phyloP scores from a whole-genome alignment of 2,113 vertebrate genomes.

The Pogonocichla stellata region DNA sequence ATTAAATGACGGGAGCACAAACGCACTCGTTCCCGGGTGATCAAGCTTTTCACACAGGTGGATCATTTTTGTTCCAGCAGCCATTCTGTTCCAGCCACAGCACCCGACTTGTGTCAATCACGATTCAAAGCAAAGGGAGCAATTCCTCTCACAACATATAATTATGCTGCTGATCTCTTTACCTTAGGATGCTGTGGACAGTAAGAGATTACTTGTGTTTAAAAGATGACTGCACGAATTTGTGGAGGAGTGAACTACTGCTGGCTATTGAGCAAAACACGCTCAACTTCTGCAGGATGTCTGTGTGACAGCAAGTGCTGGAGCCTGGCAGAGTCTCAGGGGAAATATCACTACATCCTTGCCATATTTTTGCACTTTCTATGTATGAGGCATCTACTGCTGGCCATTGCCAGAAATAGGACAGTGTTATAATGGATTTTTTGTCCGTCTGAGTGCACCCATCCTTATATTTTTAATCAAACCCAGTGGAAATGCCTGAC shows the following conservation, averaged over 20 bases:
- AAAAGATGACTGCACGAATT: not conserved
- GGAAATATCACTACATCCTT: not conserved
- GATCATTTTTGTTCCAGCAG: constrained; percentile 41
- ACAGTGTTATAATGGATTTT: not conserved
- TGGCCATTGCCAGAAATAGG: not conserved
- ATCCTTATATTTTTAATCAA: constrained; percentile 1
- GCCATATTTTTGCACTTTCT: not conserved
- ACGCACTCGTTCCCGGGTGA: not conserved
- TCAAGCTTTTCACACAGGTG: constrained; percentile 4
- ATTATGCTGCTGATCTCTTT: not conserved
- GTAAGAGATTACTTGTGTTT: not conserved
- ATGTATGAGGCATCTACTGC: not conserved
- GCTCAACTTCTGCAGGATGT: not conserved
- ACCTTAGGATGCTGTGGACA: not conserved
- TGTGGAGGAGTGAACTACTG: not conserved
- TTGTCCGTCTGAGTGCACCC: not conserved
- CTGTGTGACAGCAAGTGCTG: not conserved
- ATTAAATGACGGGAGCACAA: not conserved
- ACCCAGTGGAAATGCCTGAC: not conserved
- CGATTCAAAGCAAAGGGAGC: not conserved
- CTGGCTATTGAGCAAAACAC: not conserved
- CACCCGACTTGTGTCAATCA: constrained; percentile 18
- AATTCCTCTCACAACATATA: not conserved
- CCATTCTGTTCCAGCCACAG: constrained; percentile 28
- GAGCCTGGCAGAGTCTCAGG: not conserved